Base-by-base conservation (phyloP, 1,140 invertebrate genomes). In the Drosophila lacteicornis region DNA sequence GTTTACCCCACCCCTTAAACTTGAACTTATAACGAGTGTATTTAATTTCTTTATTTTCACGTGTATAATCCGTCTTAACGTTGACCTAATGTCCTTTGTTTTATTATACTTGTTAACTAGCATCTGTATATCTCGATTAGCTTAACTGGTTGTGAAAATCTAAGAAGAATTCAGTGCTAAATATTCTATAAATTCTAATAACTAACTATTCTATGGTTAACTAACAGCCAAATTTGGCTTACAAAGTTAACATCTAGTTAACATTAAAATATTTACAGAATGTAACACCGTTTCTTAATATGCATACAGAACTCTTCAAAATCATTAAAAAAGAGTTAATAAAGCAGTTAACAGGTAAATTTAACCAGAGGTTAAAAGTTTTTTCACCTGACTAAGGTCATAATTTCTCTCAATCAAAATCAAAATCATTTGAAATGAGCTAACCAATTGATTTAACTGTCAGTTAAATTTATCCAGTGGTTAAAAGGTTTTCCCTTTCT, bases 81-180 rank as follows among this genome's bases (percentile, higher is more conserved):
- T 82, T 66, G 38, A 63, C 45, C 15, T 27, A n/a, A 76, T 59
- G 80, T 67, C 22, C 46, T 69, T 62, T 46, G 42, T 78, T 77
- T 58, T 61, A 19, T 43, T 62, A 68, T 59, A 53, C 36, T 25
- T 42, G 53, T 59, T 71, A 59, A 13, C 47, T 43, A 75, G 47
- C 30, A 49, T 59, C 40, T 60, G 40, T 70, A 59, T 75, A 68
- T 49, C 25, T 80, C 49, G 46, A 50, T 49, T 65, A 42, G 12
- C 38, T 50, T 50, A 50, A 55, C 11, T 30, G 11, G 3, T 13
- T 22, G 4, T 66, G 12, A 33, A 8, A 30, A 30, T 43, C 15
- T 12, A 45, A 25, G 3, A 12, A 7, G 25, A 5, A n/a, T 3
- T 11, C 9, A 0, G 13, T 19, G 6, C 0, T 12, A 30, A 33